Percentiles rank a stretch among this genome's conserved stretches.
Evolutionary conservation across 2,888 invertebrate species (phyloP).

Genomic region (Tuberolachnus salignus): DNA sequence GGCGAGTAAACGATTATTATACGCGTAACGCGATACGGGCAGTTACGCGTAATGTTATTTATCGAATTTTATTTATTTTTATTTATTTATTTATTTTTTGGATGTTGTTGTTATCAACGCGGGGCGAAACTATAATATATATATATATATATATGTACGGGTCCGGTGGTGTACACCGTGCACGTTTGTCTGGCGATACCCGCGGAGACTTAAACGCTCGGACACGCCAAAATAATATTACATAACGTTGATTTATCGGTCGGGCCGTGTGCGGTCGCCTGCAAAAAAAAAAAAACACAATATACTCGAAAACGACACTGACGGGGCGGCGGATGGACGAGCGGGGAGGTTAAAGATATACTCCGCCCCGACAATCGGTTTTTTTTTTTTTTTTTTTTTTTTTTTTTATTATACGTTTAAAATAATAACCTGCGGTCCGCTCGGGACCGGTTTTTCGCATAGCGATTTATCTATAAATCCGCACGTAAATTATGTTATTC

Average conservation of each 20-base stretch:
- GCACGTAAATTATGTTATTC: neutral
- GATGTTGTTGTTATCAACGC: neutral
- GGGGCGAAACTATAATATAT: neutral
- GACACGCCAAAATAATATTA: constrained; percentile 52
- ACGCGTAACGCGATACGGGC: too few relatives aligned
- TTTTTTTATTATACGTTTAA: neutral
- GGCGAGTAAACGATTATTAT: too few relatives aligned
- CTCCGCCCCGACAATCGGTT: neutral
- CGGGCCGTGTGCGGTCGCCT: constrained; percentile 32
- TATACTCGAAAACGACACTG: constrained; percentile 22
- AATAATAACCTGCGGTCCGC: too few relatives aligned
- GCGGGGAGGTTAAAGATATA: constrained; percentile 2
- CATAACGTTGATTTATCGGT: constrained; percentile 51
- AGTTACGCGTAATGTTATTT: too few relatives aligned
- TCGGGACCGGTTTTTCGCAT: too few relatives aligned
- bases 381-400: neutral
- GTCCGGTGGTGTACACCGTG: neutral
- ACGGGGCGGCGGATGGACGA: neutral
- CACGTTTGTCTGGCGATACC: constrained; percentile 7
- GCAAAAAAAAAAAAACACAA: constrained; percentile 7
- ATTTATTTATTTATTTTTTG: too few relatives aligned
- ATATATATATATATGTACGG: neutral
- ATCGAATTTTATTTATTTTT: too few relatives aligned
- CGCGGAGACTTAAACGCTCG: constrained; percentile 51
- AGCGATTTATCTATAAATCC: too few relatives aligned